Evolutionary conservation across 2,888 invertebrate species (phyloP).

Genomic region (Phyllotreta striolata): DNA sequence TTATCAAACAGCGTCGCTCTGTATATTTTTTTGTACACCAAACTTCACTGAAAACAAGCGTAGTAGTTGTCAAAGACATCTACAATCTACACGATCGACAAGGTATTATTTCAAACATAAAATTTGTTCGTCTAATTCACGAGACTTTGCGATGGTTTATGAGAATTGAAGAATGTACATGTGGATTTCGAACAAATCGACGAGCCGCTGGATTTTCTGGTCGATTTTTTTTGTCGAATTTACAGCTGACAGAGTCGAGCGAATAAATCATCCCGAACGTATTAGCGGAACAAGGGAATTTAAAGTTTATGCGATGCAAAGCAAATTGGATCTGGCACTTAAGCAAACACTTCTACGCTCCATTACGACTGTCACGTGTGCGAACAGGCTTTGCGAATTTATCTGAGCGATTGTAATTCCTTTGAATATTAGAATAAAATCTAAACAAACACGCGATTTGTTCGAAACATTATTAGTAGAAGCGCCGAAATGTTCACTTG

Average conservation of each 20-base stretch:
- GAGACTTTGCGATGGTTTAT: neutral
- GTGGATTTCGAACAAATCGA: too few relatives aligned
- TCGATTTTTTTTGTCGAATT: slow-evolving; percentile 8
- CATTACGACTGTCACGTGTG: slow-evolving; percentile 15
- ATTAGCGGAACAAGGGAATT: slow-evolving; percentile 14
- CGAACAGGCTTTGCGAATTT: slow-evolving; percentile 1
- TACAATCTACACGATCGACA: too few relatives aligned
- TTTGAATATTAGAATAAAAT: neutral
- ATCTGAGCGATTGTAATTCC: neutral
- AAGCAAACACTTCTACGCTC: slow-evolving; percentile 18
- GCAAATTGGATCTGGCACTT: slow-evolving; percentile 18
- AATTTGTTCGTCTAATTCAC: neutral
- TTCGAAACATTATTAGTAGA: slow-evolving; percentile 8
- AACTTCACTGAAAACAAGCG: neutral
- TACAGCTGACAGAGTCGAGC: slow-evolving; percentile 8
- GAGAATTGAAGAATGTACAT: too few relatives aligned
- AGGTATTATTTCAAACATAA: neutral
- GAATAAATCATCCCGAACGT: slow-evolving; percentile 20
- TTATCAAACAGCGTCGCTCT: too few relatives aligned
- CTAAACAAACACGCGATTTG: too few relatives aligned
- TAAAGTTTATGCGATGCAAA: slow-evolving; percentile 6
- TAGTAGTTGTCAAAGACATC: neutral
- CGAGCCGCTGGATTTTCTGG: neutral
- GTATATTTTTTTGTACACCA: neutral
- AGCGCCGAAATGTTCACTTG: neutral